Evolutionary conservation across 2,888 invertebrate genomes (phyloP).

Genomic region (Mesorhabditis spiculigera): DNA sequence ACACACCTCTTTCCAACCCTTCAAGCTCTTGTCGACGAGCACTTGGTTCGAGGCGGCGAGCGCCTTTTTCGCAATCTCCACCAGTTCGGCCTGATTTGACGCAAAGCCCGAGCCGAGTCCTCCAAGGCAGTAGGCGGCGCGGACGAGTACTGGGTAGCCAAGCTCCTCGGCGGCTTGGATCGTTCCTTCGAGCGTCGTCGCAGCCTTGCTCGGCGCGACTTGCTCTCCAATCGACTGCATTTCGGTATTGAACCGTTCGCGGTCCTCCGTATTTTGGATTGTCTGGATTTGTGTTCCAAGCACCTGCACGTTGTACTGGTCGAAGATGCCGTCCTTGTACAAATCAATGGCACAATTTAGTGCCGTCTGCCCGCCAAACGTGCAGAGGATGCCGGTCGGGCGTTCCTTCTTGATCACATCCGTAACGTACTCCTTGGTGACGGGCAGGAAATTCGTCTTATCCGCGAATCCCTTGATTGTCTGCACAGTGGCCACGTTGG

Average conservation of each 20-base stretch:
- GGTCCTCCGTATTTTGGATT: conserved; percentile 92
- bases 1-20: conserved; percentile 88
- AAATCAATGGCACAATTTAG: conserved; percentile 94
- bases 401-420: conserved; percentile 88
- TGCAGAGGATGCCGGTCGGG: conserved; percentile 91
- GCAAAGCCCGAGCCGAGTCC: conserved; percentile 98
- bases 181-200: conserved; percentile 74
- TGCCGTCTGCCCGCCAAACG: conserved; percentile 98
- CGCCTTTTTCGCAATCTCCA: conserved; percentile 67
- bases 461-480: conserved; percentile 97
- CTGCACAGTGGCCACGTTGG: conserved; percentile 98
- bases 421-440: conserved; percentile 89
- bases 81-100: conserved; percentile 78
- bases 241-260: conserved; percentile 89
- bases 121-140: conserved; percentile 95
- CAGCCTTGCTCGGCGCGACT: conserved; percentile 89
- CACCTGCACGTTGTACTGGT: conserved; percentile 79
- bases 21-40: conserved; percentile 90
- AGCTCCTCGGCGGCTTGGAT: conserved; percentile 62
- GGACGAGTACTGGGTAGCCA: conserved; percentile 92
- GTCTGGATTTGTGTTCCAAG: conserved; percentile 94
- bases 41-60: conserved; percentile 66
- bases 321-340: conserved; percentile 77
- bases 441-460: conserved; percentile 93
- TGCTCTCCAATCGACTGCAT: conserved; percentile 70